Evolutionary conservation across 2,113 vertebrate genomes (phyloP).

Genomic region (Alosa alosa): DNA sequence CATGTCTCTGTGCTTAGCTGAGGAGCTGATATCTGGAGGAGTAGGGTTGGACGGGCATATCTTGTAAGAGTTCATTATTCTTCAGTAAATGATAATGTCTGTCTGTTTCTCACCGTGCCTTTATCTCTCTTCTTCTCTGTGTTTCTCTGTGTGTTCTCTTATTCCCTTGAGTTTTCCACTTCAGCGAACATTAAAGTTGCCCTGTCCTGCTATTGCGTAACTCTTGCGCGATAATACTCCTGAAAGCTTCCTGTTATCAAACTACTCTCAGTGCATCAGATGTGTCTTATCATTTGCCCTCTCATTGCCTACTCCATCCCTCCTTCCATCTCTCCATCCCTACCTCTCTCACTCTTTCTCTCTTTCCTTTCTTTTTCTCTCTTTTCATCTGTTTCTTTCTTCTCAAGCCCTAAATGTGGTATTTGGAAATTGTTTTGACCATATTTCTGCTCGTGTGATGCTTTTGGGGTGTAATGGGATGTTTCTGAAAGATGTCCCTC

Average conservation of each 20-base stretch:
- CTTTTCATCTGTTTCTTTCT: not conserved
- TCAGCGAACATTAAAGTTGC: not conserved
- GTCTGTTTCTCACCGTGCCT: not conserved
- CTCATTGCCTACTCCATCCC: not conserved
- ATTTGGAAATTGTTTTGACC: not conserved
- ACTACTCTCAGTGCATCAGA: not conserved
- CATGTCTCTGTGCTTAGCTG: not conserved
- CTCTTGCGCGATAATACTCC: not conserved
- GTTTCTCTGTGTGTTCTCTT: not conserved
- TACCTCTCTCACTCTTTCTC: conserved; percentile 43
- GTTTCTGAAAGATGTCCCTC: not conserved
- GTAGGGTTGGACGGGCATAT: not conserved
- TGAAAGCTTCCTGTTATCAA: not conserved
- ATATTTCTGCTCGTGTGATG: not conserved
- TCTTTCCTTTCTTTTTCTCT: not conserved
- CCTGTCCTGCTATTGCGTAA: not conserved
- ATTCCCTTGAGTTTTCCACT: not conserved
- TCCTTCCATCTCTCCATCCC: not conserved
- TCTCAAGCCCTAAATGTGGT: not conserved
- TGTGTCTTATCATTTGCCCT: not conserved
- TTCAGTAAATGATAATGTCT: not conserved
- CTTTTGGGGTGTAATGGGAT: not conserved
- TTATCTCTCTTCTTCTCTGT: not conserved
- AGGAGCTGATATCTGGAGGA: not conserved
- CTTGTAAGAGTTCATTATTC: not conserved